phyloP scores from a whole-genome alignment of 1,140 invertebrate genomes.

The Drosophila dunni region DNA sequence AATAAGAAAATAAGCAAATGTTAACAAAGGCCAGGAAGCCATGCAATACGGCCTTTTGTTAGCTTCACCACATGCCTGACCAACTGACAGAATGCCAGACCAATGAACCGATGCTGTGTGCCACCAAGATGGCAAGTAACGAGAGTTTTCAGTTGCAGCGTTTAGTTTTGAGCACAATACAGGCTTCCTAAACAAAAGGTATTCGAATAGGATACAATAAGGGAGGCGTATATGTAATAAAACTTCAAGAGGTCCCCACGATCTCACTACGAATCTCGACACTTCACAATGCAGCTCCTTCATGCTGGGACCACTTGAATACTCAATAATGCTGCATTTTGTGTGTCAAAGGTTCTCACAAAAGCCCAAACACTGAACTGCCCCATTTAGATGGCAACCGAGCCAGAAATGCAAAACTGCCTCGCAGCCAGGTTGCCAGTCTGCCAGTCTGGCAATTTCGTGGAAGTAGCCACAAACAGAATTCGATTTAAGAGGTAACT shows the following conservation, averaged over 20 bases:
- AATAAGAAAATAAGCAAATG: conserved; percentile 33
- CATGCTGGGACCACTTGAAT: conserved; percentile 44
- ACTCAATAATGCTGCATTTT: conserved; percentile 75
- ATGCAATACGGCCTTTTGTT: conserved; percentile 2
- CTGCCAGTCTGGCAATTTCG: conserved; percentile 13
- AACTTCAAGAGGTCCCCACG: conserved; percentile 61
- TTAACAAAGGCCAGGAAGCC: conserved; percentile 38
- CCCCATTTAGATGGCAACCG: neutral
- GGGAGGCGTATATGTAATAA: conserved; percentile 74
- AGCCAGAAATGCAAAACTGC: neutral
- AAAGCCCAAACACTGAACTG: conserved; percentile 56
- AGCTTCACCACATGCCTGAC: conserved; percentile 1
- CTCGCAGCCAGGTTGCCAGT: neutral
- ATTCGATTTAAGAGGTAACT: conserved; percentile 56
- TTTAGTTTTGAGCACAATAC: conserved; percentile 25
- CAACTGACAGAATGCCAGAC: neutral
- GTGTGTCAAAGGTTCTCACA: conserved; percentile 73
- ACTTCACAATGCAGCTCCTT: neutral
- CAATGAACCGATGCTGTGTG: neutral
- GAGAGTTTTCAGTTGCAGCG: neutral
- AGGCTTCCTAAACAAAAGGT: conserved; percentile 44
- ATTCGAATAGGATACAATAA: conserved; percentile 53
- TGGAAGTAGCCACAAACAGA: conserved; percentile 10
- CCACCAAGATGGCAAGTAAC: conserved; percentile 12
- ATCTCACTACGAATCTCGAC: conserved; percentile 47